phyloP scores from a whole-genome alignment of 1,140 invertebrate genomes.

The Heliconius nattereri region DNA sequence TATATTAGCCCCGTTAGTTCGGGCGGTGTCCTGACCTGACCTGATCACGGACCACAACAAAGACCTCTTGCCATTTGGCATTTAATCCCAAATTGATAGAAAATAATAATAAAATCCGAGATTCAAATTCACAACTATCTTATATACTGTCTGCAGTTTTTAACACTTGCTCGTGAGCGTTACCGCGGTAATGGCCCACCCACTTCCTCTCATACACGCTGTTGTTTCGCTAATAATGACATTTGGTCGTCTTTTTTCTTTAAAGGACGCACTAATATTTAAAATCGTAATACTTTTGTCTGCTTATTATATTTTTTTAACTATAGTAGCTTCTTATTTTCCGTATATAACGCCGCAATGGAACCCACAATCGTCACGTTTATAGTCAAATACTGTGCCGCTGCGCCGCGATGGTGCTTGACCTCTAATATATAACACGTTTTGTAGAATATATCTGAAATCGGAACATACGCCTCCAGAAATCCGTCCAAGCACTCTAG shows the following conservation, averaged over 20 bases:
- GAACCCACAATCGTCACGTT: neutral
- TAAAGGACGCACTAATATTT: neutral
- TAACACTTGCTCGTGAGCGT: neutral
- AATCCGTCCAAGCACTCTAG: neutral
- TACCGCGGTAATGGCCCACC: constrained; percentile 21
- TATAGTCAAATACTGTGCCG: neutral
- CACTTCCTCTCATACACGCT: constrained; percentile 20
- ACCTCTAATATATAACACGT: neutral
- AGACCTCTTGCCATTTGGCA: no score
- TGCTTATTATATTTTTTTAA: no score
- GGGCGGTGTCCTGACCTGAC: no score
- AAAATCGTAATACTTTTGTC: no score
- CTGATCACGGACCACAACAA: no score
- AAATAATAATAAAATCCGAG: no score
- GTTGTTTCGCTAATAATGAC: constrained; percentile 25
- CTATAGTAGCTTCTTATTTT: neutral
- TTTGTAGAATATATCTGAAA: neutral
- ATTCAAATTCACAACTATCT: no score
- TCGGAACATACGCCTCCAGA: neutral
- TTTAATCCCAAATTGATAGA: no score
- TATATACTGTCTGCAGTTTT: neutral
- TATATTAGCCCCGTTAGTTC: no score
- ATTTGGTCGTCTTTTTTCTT: constrained; percentile 14
- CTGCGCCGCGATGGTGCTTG: neutral
- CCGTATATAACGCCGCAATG: neutral